Conservation (phyloP, 2,797 vertebrate species). For the Sitta carolinensis region DNA sequence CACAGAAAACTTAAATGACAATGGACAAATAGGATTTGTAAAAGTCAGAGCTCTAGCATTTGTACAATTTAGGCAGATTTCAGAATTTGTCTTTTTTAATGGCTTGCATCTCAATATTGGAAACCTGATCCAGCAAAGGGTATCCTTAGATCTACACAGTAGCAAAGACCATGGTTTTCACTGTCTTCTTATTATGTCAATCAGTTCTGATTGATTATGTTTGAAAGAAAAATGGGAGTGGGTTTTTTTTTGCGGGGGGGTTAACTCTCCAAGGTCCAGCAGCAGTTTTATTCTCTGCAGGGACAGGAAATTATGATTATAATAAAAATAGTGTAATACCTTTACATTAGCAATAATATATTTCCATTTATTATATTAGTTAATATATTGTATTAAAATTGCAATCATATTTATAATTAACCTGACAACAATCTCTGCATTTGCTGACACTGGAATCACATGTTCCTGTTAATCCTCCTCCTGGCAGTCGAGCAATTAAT, state of each 20-base stretch:
- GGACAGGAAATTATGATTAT: background rate
- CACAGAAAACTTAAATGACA: background rate
- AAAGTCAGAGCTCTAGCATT: background rate
- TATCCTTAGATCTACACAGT: background rate
- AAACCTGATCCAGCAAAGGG: background rate
- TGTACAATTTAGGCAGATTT: background rate
- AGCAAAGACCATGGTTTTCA: background rate
- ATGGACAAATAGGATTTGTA: background rate
- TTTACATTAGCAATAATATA: background rate
- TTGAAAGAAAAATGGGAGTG: background rate
- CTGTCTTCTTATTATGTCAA: background rate
- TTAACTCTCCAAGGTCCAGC: background rate
- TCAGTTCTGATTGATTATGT: background rate
- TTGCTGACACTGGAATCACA: background rate
- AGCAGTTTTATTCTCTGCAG: background rate
- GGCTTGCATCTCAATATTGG: background rate
- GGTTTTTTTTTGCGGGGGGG: too few species aligned
- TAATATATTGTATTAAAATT: background rate
- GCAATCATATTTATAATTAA: background rate
- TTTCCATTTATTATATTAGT: background rate
- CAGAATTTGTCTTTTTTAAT: background rate
- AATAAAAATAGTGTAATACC: background rate
- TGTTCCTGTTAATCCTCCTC: background rate
- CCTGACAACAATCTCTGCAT: background rate
- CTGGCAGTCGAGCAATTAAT: background rate